phyloP scores from a whole-genome alignment of 2,113 vertebrate species.

The Notothenia rossii region DNA sequence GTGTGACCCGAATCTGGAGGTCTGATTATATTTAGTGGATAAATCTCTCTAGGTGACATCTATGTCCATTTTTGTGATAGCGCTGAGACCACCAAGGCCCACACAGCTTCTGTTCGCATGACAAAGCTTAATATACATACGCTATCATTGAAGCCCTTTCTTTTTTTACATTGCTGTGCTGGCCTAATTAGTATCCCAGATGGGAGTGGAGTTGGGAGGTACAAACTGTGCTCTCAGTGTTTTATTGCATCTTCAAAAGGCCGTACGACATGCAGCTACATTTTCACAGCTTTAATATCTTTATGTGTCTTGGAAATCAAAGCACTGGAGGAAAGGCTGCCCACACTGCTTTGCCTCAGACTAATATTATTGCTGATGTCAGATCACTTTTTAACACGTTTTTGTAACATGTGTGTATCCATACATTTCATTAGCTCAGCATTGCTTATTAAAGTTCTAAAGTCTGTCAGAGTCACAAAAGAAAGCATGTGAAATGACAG shows the following conservation, averaged over 20 bases:
- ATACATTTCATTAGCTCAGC: conserved; percentile 22
- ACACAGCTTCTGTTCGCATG: conserved; percentile 18
- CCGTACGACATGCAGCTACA: conserved; percentile 30
- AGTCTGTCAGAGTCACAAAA: conserved; percentile 29
- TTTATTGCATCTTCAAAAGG: conserved; percentile 80
- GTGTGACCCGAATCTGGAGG: background rate
- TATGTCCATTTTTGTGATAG: background rate
- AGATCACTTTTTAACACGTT: conserved; percentile 19
- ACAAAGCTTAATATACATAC: conserved; percentile 24
- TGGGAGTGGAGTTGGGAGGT: conserved; percentile 43
- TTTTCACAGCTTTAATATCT: conserved; percentile 39
- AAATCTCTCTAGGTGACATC: background rate
- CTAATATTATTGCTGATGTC: conserved; percentile 22
- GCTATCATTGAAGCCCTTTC: conserved; percentile 26
- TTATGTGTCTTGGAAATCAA: conserved; percentile 46
- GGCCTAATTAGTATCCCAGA: conserved; percentile 75
- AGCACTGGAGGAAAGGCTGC: conserved; percentile 11
- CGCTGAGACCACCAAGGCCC: background rate
- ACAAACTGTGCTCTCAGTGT: conserved; percentile 63
- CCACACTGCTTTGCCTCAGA: conserved; percentile 12
- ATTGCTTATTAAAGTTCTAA: conserved; percentile 27
- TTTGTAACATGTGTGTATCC: conserved; percentile 13
- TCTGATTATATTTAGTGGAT: background rate
- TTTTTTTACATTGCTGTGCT: conserved; percentile 62
- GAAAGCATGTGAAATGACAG: conserved; percentile 30